Percentiles rank a stretch among this genome's conserved stretches.
These are phyloP conservation scores for Actinia tenebrosa DNA, from an alignment of 64 coral and sea anemone genomes.

Conservation along the genomic window DNA sequence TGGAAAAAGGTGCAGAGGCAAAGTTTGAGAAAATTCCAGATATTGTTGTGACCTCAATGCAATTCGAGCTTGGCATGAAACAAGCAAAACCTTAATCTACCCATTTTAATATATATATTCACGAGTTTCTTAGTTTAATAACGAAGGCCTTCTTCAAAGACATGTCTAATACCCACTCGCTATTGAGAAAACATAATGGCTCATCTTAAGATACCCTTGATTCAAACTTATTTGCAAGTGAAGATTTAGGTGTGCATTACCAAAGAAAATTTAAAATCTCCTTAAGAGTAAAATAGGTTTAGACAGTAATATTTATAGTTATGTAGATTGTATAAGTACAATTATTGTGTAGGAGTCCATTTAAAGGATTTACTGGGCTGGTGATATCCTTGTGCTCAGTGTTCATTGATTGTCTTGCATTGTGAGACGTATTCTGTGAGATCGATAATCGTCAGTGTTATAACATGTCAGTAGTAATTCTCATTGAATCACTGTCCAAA, in stretches of 20 bases:
- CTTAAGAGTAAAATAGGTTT: too few relatives aligned
- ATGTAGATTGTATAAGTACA: background rate
- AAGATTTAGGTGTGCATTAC: background rate
- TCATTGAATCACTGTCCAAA: background rate
- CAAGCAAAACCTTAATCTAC: too few relatives aligned
- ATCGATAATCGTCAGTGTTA: background rate
- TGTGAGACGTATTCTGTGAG: background rate
- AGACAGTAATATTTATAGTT: conserved; percentile 1
- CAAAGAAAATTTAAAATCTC: background rate
- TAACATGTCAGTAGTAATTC: background rate
- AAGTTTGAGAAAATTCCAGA: too few relatives aligned
- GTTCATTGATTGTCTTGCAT: background rate
- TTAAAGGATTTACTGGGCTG: background rate
- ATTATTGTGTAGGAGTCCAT: background rate
- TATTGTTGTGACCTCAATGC: too few relatives aligned
- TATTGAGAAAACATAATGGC: background rate
- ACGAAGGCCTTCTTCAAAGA: too few relatives aligned
- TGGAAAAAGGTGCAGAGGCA: too few relatives aligned
- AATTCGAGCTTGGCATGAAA: too few relatives aligned
- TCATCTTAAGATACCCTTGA: background rate
- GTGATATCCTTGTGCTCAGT: background rate
- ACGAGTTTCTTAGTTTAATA: too few relatives aligned
- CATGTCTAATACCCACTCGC: too few relatives aligned
- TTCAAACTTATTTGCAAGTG: background rate
- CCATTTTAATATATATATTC: too few relatives aligned